Conservation (phyloP, 2,888 invertebrate genomes). For the Hoplodrina ambigua region DNA sequence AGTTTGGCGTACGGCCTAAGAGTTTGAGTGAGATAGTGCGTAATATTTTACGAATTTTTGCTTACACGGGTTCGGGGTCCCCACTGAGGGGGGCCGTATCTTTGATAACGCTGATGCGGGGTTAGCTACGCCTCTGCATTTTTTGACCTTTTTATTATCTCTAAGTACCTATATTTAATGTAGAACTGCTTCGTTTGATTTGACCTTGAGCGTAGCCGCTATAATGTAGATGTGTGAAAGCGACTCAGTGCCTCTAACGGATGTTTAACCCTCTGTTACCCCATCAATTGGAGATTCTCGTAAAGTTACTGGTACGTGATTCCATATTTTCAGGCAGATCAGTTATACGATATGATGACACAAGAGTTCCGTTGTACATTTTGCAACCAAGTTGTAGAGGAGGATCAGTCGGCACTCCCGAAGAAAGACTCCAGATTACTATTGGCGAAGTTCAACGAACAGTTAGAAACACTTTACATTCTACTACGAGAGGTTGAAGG, state of each 20-base stretch:
- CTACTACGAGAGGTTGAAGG: constrained; percentile 97
- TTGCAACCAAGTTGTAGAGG: constrained; percentile 97
- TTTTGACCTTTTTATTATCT: too few species aligned
- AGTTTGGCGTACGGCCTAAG: too few species aligned
- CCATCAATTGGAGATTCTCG: not conserved
- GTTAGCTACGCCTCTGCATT: too few species aligned
- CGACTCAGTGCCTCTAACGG: not conserved
- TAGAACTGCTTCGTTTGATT: too few species aligned
- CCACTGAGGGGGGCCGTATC: too few species aligned
- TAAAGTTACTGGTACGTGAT: not conserved
- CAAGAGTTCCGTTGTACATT: constrained; percentile 97
- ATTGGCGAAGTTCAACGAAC: constrained; percentile 98
- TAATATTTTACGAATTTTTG: too few species aligned
- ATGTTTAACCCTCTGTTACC: not conserved
- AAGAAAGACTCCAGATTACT: constrained; percentile 97
- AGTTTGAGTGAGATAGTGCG: too few species aligned
- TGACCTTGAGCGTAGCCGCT: too few species aligned
- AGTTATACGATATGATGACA: constrained; percentile 95
- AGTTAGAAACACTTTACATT: constrained; percentile 97
- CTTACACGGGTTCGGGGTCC: too few species aligned
- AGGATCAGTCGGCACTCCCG: constrained; percentile 97
- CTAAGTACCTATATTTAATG: too few species aligned
- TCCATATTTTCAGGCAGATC: constrained; percentile 93
- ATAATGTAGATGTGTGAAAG: too few species aligned
- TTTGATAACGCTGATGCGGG: too few species aligned